Percentiles rank a stretch among this genome's conserved stretches.
Conservation (phyloP, 2,888 invertebrate genomes). For the Seira sanloemensis region DNA sequence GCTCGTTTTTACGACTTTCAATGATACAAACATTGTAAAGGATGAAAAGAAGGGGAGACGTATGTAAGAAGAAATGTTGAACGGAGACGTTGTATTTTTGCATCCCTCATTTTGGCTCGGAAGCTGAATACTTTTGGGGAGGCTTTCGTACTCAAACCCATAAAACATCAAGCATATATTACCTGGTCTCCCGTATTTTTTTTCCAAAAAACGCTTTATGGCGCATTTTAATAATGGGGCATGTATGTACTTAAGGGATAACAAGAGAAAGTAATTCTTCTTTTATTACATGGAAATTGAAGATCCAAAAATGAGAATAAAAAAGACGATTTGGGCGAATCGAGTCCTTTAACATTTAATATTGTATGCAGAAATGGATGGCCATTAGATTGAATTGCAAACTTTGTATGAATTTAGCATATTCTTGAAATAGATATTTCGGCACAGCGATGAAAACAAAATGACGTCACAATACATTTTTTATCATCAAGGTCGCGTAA, state of each 20-base stretch:
- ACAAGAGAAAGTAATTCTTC: neutral
- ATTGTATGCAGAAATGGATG: neutral
- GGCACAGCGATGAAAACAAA: too few species aligned
- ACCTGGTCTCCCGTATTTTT: neutral
- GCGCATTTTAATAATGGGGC: neutral
- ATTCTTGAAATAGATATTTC: too few species aligned
- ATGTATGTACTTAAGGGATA: neutral
- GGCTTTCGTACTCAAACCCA: neutral
- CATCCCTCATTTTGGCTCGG: neutral
- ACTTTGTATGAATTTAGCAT: too few species aligned
- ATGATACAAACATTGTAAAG: conserved; percentile 1
- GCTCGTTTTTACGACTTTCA: conserved; percentile 53
- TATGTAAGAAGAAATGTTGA: conserved; percentile 15
- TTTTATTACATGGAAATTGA: neutral
- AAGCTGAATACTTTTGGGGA: neutral
- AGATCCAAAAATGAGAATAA: neutral
- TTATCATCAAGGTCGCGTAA: too few species aligned
- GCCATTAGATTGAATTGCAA: too few species aligned
- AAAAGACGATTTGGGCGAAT: neutral
- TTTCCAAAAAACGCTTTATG: neutral
- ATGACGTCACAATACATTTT: too few species aligned
- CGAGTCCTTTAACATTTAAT: too few species aligned
- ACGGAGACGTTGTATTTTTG: neutral
- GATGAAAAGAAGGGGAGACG: conserved; percentile 34
- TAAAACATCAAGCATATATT: neutral